A percentile compares a stretch with the other conserved stretches of the same genome.
phyloP scores from a whole-genome alignment of 2,888 invertebrate species.

The Philopedon plagiatum region DNA sequence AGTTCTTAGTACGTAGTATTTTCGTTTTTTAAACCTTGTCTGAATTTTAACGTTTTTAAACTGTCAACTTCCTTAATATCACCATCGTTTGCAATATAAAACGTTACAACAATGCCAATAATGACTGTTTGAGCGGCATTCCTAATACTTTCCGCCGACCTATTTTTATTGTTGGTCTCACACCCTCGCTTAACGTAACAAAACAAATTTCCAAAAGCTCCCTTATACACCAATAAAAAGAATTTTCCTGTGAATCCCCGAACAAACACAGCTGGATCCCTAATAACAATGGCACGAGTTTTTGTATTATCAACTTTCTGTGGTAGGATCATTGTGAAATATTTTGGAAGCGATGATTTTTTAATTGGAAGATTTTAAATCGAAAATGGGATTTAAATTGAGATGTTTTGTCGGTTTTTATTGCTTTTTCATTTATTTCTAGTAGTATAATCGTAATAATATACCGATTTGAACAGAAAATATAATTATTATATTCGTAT shows the following conservation, averaged over 20 bases:
- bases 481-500: no score
- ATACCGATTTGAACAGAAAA: no score
- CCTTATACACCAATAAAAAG: constrained; percentile 43
- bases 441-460: no score
- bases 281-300: constrained; percentile 27
- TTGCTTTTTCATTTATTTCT: no score
- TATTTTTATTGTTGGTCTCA: constrained; percentile 2
- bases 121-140: not conserved
- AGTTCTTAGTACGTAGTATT: no score
- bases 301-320: constrained; percentile 34
- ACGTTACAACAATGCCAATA: not conserved
- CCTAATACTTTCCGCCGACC: not conserved
- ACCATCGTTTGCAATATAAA: not conserved
- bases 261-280: constrained; percentile 41
- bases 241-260: constrained; percentile 35
- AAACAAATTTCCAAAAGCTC: constrained; percentile 42
- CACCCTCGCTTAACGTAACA: constrained; percentile 19
- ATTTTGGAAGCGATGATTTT: constrained; percentile 8
- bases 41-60: not conserved
- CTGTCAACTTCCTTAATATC: no score
- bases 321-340: constrained; percentile 16
- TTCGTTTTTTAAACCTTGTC: no score
- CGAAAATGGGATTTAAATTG: not conserved
- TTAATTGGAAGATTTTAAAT: constrained; percentile 10
- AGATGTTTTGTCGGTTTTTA: not conserved